Evolutionary conservation across 2,113 vertebrate genomes (phyloP).

Genomic region (Himantopus leucocephalus): DNA sequence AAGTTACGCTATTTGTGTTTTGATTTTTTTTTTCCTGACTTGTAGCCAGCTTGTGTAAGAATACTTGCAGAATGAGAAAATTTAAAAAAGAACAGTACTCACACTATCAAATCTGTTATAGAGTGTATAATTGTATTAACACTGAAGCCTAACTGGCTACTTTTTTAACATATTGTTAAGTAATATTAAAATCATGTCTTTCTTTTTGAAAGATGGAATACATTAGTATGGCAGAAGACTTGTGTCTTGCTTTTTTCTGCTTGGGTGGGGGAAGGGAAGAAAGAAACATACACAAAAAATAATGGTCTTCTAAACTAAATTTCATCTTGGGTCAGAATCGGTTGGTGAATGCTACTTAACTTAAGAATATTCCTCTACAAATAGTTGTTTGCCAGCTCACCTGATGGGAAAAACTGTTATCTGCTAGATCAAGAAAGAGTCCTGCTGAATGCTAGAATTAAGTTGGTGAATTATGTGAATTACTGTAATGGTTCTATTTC

Average conservation of each 20-base stretch:
- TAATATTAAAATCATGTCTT: constrained; percentile 99
- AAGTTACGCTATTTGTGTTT: constrained; percentile 87
- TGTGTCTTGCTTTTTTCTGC: constrained; percentile 81
- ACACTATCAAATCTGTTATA: constrained; percentile 94
- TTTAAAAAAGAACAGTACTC: constrained; percentile 89
- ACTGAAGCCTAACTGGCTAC: constrained; percentile 99
- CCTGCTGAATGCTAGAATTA: not conserved
- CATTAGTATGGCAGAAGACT: constrained; percentile 93
- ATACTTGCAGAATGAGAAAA: constrained; percentile 89
- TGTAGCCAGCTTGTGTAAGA: constrained; percentile 93
- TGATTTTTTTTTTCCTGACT: constrained; percentile 79
- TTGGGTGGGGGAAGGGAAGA: not conserved
- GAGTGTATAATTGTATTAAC: constrained; percentile 99
- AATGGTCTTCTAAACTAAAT: not conserved
- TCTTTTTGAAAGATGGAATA: constrained; percentile 99
- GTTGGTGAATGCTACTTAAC: not conserved
- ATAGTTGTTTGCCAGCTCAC: not conserved
- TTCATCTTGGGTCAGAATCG: not conserved
- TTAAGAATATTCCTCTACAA: not conserved
- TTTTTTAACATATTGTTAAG: constrained; percentile 99
- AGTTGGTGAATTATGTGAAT: not conserved
- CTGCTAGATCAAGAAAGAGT: not conserved
- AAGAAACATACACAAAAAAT: not conserved
- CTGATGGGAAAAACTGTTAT: not conserved
- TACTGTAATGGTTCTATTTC: not conserved